Evolutionary conservation across 2,113 vertebrate species (phyloP), one percentile per base, ranked within the genome.

Genomic region (Crypturellus undulatus): DNA sequence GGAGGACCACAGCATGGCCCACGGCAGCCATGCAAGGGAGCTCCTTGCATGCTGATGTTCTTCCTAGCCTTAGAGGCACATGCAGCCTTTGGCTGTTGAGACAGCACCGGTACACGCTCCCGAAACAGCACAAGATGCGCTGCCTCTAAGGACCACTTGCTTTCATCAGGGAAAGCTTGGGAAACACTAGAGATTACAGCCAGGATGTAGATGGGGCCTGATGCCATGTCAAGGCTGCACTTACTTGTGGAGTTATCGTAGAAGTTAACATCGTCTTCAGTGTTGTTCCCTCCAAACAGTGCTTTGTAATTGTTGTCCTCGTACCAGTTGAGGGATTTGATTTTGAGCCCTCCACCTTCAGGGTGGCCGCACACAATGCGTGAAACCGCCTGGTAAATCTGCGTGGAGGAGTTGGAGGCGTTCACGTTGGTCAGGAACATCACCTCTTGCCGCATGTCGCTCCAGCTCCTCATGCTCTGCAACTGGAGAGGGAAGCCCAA

Each of bases 251-350:
- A 98, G 62, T 98, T 98, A 93, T 98, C 98, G 34, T 98, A 98
- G 92, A 97, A 96, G 70, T 94, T 89, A 22, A 94, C 42, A 16
- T 98, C 98, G 0, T 98, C 98, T 42, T 98, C 98, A 0, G 98
- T 98, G 94, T 68, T 89, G 5, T 98, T 98, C 87, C 97, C 98
- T 96, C 98, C 98, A 7, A 99, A 99, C 18, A 99, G 94, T 7
- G 99, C 99, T 96, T 99, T 99, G 98, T 99, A 99, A 97, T 99
- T 99, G 93, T 99, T 98, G 97, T 99, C 99, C 91, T 99, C 99
- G 2, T 99, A 99, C 99, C 99, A 99, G 97, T 99, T 99, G 82
- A 99, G 98, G 28, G 99, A 99, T 94, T 99, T 99, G 95, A 99
- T 99, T 98, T 99, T 99, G 67, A 99, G 98, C 3, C 99, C 99